These are phyloP conservation scores for Coelopa pilipes DNA, from an alignment of 2,888 invertebrate genomes.

Conservation along the genomic window DNA sequence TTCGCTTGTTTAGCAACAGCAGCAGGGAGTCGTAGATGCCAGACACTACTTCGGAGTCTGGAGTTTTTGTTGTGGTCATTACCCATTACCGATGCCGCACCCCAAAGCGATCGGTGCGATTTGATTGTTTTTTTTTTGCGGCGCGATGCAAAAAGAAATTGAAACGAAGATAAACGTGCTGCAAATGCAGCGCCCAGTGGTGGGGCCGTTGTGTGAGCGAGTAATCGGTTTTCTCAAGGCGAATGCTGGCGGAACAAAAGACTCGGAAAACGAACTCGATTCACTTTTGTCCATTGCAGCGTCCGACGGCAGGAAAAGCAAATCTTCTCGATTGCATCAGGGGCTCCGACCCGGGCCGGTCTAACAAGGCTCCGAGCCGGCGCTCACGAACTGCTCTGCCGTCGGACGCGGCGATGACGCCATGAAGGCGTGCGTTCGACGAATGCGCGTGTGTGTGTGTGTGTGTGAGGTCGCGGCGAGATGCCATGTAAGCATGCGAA, in stretches of 20 bases:
- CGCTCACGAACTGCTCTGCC: constrained; percentile 12
- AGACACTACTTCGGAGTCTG: not conserved
- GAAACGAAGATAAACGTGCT: constrained; percentile 20
- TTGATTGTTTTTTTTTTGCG: not conserved
- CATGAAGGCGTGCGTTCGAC: not conserved
- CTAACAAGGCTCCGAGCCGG: constrained; percentile 9
- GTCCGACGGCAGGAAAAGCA: not conserved
- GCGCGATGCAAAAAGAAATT: not conserved
- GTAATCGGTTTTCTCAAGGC: constrained; percentile 23
- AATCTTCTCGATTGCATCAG: constrained; percentile 16
- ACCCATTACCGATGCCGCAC: constrained; percentile 28
- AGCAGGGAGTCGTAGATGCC: too few relatives aligned
- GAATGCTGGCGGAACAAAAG: constrained; percentile 7
- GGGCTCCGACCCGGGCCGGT: not conserved
- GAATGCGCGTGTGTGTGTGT: not conserved
- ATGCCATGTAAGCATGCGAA: not conserved
- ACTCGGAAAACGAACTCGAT: constrained; percentile 14
- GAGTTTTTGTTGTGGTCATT: constrained; percentile 1
- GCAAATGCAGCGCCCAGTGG: not conserved
- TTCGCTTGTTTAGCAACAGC: too few relatives aligned
- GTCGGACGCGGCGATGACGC: not conserved
- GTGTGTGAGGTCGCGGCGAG: constrained; percentile 2
- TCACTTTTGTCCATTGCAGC: not conserved
- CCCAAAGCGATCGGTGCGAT: constrained; percentile 19
- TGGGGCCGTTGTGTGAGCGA: not conserved